These are phyloP conservation scores for Drosophila murphyi DNA, from an alignment of 1,140 invertebrate genomes.

Conservation along the genomic window DNA sequence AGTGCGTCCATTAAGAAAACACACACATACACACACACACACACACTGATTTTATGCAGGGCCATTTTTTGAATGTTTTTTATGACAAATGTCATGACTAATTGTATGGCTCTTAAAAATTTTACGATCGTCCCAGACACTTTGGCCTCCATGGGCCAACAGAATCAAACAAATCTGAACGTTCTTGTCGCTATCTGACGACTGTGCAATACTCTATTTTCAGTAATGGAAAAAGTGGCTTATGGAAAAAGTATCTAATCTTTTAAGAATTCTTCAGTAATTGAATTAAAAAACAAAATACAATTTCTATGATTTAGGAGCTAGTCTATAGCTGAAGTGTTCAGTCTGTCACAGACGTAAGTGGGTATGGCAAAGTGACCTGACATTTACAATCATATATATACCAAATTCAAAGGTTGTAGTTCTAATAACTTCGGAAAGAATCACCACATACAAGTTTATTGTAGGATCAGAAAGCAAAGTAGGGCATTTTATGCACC, in stretches of 20 bases:
- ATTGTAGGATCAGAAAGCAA: background rate
- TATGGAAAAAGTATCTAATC: no score
- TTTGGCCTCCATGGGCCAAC: slow-evolving; percentile 21
- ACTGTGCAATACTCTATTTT: background rate
- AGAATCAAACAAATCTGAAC: background rate
- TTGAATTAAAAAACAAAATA: no score
- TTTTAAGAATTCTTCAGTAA: no score
- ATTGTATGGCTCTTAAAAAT: slow-evolving; percentile 69
- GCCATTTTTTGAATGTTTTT: slow-evolving; percentile 42
- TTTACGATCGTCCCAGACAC: slow-evolving; percentile 32
- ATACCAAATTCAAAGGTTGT: no score
- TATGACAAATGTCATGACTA: slow-evolving; percentile 71
- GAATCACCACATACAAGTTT: background rate
- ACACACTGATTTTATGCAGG: slow-evolving; percentile 34
- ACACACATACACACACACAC: background rate
- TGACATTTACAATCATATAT: no score
- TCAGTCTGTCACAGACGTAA: no score
- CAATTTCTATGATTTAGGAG: no score
- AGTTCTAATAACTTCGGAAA: no score
- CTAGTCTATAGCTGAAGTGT: background rate
- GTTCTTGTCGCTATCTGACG: background rate
- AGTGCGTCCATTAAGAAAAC: background rate
- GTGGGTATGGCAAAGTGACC: no score
- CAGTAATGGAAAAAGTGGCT: no score
- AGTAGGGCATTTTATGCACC: slow-evolving; percentile 11